These are phyloP conservation scores for Yasuhikotakia modesta DNA, from an alignment of 2,797 vertebrate species.

Conservation along the genomic window DNA sequence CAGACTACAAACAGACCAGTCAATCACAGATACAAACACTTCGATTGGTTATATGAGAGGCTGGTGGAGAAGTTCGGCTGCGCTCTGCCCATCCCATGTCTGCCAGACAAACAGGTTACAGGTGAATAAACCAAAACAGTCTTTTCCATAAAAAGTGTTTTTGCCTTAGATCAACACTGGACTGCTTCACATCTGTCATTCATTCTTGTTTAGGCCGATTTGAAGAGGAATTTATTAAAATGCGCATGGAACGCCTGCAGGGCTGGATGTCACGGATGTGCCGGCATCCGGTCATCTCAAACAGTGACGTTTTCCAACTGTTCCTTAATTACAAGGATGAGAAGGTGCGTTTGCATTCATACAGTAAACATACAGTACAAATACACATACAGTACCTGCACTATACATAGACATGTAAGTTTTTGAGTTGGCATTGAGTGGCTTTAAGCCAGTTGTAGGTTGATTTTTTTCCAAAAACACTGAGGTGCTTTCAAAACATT, in stretches of 20 bases:
- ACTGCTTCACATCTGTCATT: neutral
- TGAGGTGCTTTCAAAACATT: neutral
- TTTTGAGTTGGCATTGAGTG: too few relatives aligned
- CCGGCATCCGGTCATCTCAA: slow-evolving; percentile 84
- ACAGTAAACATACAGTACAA: neutral
- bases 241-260: slow-evolving; percentile 90
- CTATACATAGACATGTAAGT: too few relatives aligned
- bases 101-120: slow-evolving; percentile 93
- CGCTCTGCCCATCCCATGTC: slow-evolving; percentile 85
- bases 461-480: neutral
- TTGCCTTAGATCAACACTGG: too few relatives aligned
- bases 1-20: slow-evolving; percentile 88
- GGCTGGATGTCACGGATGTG: slow-evolving; percentile 90
- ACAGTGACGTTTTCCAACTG: slow-evolving; percentile 89
- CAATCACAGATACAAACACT: slow-evolving; percentile 94
- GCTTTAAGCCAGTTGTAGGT: neutral
- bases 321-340: slow-evolving; percentile 88
- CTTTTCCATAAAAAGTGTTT: too few relatives aligned
- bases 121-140: slow-evolving; percentile 70
- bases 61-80: slow-evolving; percentile 89
- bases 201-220: slow-evolving; percentile 80
- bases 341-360: slow-evolving; percentile 71
- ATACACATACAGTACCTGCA: neutral
- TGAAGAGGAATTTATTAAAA: slow-evolving; percentile 89
- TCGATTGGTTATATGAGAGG: slow-evolving; percentile 92